A percentile compares a stretch with the other conserved stretches of the same genome.
These are phyloP conservation scores for Malurus leucopterus DNA, from an alignment of 2,797 vertebrate species.

Conservation along the genomic window DNA sequence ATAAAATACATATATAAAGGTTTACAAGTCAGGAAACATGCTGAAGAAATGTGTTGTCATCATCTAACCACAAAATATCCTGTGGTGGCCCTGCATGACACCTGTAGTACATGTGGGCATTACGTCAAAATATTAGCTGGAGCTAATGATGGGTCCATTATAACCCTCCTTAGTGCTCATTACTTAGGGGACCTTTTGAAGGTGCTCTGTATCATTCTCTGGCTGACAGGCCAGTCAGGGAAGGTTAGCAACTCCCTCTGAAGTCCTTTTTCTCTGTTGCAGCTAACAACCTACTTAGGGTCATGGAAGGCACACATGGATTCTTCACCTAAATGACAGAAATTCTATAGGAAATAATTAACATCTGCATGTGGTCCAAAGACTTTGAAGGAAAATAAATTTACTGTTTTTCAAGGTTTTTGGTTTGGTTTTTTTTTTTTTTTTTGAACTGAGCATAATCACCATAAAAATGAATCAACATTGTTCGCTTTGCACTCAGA, in stretches of 20 bases:
- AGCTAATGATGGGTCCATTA: constrained; percentile 54
- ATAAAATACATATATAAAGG: background rate
- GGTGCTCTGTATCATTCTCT: constrained; percentile 58
- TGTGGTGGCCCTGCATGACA: constrained; percentile 41
- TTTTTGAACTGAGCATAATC: constrained; percentile 18
- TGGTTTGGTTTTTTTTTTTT: constrained; percentile 25
- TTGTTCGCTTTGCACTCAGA: background rate
- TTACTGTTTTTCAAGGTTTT: constrained; percentile 7
- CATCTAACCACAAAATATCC: constrained; percentile 2
- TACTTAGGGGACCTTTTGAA: constrained; percentile 59
- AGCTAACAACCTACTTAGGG: constrained; percentile 29
- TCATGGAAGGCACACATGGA: constrained; percentile 57
- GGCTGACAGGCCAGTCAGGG: constrained; percentile 52
- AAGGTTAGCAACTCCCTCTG: constrained; percentile 56
- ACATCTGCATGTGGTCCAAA: constrained; percentile 44
- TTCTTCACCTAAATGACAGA: constrained; percentile 44
- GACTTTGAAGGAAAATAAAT: constrained; percentile 46
- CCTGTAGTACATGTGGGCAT: constrained; percentile 41
- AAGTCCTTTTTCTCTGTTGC: constrained; percentile 35
- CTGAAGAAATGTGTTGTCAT: constrained; percentile 58
- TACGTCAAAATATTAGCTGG: constrained; percentile 60
- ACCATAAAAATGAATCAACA: constrained; percentile 27
- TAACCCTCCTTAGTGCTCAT: constrained; percentile 52
- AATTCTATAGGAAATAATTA: constrained; percentile 57
- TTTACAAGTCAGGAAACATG: background rate